Evolutionary conservation across 2,113 vertebrate species (phyloP).

Genomic region (Chamaea fasciata): DNA sequence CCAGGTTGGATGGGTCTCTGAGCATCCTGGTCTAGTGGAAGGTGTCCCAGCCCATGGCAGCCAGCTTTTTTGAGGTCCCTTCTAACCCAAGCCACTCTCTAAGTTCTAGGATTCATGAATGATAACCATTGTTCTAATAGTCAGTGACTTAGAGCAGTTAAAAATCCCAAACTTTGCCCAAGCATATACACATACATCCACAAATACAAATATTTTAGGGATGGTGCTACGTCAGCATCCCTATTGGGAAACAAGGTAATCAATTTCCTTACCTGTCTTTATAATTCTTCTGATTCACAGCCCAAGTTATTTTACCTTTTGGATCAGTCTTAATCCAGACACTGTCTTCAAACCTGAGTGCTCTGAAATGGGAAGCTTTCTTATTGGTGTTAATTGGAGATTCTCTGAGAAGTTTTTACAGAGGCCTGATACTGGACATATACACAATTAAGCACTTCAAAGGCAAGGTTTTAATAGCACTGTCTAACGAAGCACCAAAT

Average conservation of each 20-base stretch:
- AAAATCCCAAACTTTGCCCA: neutral
- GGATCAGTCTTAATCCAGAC: neutral
- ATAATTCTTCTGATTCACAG: neutral
- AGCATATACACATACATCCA: neutral
- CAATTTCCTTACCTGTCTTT: neutral
- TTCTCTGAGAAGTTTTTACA: neutral
- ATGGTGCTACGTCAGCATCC: neutral
- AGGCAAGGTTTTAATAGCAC: neutral
- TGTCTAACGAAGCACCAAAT: neutral
- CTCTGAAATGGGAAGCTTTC: neutral
- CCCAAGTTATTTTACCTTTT: neutral
- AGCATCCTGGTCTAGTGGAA: neutral
- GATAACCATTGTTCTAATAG: neutral
- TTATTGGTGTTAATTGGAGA: neutral
- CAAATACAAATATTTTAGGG: neutral
- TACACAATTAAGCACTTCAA: fast-evolving
- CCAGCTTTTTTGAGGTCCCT: neutral
- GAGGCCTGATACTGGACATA: neutral
- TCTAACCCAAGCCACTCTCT: neutral
- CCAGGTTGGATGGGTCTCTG: neutral
- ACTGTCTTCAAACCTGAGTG: neutral
- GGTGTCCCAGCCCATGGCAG: neutral
- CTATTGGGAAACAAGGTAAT: neutral
- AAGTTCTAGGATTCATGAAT: neutral
- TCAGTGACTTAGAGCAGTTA: neutral